A percentile compares a stretch with the other conserved stretches of the same genome.
These are phyloP conservation scores for Myiopsitta monachus DNA, from an alignment of 2,113 vertebrate species.

Conservation along the genomic window DNA sequence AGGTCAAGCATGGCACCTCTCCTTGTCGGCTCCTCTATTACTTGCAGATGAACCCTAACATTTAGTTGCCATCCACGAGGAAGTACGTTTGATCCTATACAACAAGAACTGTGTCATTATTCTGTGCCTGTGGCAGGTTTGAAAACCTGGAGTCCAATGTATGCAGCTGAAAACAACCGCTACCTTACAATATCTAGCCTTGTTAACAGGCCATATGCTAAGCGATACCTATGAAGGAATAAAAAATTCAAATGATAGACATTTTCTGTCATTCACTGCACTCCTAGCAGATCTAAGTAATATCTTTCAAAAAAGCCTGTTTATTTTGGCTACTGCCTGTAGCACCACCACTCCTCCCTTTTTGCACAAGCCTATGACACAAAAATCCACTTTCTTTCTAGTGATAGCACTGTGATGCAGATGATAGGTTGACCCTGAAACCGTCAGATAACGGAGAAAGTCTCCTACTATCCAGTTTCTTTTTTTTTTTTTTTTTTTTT, in stretches of 20 bases:
- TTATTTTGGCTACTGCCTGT: neutral
- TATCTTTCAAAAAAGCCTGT: neutral
- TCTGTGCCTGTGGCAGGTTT: neutral
- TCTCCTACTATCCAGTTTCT: neutral
- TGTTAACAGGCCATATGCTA: neutral
- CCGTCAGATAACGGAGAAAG: neutral
- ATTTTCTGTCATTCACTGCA: neutral
- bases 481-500: neutral
- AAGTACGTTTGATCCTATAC: neutral
- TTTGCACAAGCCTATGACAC: neutral
- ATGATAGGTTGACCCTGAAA: neutral
- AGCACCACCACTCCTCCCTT: neutral
- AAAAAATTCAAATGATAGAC: neutral
- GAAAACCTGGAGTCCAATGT: constrained; percentile 15
- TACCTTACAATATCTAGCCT: neutral
- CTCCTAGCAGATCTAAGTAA: neutral
- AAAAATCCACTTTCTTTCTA: neutral
- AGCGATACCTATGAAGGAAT: neutral
- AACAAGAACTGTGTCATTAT: neutral
- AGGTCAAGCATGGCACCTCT: too few relatives aligned
- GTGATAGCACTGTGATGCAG: neutral
- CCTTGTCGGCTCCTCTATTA: too few relatives aligned
- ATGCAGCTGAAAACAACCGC: neutral
- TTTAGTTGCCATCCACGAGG: neutral
- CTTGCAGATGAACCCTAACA: neutral